These are phyloP conservation scores for Rhodophaea formosa DNA, from an alignment of 2,888 invertebrate species.

Conservation along the genomic window DNA sequence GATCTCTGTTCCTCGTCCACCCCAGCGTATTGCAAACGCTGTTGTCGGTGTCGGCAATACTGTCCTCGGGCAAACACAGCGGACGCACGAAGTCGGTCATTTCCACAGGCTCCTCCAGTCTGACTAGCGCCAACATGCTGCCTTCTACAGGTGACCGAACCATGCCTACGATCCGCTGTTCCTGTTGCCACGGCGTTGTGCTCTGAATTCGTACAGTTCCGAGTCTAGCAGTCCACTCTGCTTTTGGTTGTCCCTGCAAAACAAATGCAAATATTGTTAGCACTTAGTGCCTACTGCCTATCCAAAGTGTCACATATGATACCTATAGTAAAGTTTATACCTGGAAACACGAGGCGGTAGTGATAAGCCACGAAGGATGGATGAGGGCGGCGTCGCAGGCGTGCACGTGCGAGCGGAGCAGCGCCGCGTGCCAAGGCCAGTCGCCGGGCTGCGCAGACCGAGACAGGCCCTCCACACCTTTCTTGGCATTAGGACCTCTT, in stretches of 20 bases:
- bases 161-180: conserved; percentile 91
- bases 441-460: conserved; percentile 90
- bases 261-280: neutral
- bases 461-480: conserved; percentile 79
- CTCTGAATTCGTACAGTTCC: conserved; percentile 89
- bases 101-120: conserved; percentile 87
- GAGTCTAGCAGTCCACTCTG: conserved; percentile 91
- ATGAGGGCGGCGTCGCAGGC: conserved; percentile 94
- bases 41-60: conserved; percentile 48
- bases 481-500: conserved; percentile 66
- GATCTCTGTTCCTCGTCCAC: conserved; percentile 92
- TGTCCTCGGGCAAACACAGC: conserved; percentile 86
- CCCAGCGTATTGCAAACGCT: conserved; percentile 90
- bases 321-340: too few relatives aligned
- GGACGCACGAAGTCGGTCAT: conserved; percentile 92
- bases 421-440: conserved; percentile 95
- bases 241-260: conserved; percentile 88
- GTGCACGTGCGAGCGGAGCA: conserved; percentile 91
- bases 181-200: conserved; percentile 93
- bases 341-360: conserved; percentile 93
- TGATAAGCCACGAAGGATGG: conserved; percentile 90
- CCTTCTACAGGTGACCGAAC: conserved; percentile 94
- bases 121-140: conserved; percentile 90
- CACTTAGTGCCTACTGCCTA: too few relatives aligned
- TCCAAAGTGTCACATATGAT: too few relatives aligned